phyloP scores from a whole-genome alignment of 92 coral and sea anemone species.

The Heteractis magnifica region DNA sequence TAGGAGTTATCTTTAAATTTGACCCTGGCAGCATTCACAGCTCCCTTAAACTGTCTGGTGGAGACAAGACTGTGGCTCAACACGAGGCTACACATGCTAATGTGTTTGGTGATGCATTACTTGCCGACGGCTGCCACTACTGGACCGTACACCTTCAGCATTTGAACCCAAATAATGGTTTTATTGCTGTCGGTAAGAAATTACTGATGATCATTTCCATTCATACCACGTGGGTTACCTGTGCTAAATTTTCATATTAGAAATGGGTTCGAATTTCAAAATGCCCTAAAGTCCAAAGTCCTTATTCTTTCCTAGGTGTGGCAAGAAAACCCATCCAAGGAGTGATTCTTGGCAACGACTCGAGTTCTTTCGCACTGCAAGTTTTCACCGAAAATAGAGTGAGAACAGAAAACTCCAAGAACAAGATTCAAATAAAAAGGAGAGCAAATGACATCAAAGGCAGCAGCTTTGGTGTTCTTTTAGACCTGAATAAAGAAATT shows the following conservation, averaged over 20 bases:
- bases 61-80: slow-evolving; percentile 61
- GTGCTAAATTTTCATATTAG: too few relatives aligned
- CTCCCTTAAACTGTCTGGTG: slow-evolving; percentile 57
- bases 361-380: slow-evolving; percentile 73
- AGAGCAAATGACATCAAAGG: slow-evolving; percentile 67
- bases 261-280: too few relatives aligned
- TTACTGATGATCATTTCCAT: too few relatives aligned
- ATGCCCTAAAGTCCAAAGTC: too few relatives aligned
- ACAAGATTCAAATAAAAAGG: slow-evolving; percentile 68
- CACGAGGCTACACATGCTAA: slow-evolving; percentile 58
- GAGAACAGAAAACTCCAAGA: slow-evolving; percentile 61
- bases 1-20: slow-evolving; percentile 79
- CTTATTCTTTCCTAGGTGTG: slow-evolving; percentile 40
- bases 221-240: too few relatives aligned
- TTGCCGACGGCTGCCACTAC: slow-evolving; percentile 82
- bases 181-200: slow-evolving; percentile 72
- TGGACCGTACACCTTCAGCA: slow-evolving; percentile 66
- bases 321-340: slow-evolving; percentile 68
- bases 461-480: slow-evolving; percentile 71
- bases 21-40: slow-evolving; percentile 67
- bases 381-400: slow-evolving; percentile 64
- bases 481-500: slow-evolving; percentile 68
- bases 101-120: slow-evolving; percentile 70
- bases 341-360: slow-evolving; percentile 66
- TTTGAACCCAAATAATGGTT: slow-evolving; percentile 67